A percentile compares a stretch with the other conserved stretches of the same genome.
These are phyloP conservation scores for Capromys pilorides DNA, from an alignment of 2,797 vertebrate species.

Conservation along the genomic window DNA sequence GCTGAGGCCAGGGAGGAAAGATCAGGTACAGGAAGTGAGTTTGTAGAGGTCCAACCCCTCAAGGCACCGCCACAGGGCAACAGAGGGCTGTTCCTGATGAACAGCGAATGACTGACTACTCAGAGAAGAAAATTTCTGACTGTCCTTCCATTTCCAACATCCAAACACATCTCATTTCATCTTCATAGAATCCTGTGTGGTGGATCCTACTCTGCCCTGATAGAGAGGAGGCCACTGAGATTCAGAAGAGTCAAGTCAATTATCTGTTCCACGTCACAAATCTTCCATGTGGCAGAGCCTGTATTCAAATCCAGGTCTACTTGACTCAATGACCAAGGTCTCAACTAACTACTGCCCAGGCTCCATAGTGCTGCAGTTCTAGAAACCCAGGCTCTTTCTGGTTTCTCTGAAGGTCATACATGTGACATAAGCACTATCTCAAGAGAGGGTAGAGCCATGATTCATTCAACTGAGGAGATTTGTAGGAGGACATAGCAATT, in stretches of 20 bases:
- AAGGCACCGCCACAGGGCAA: background rate
- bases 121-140: background rate
- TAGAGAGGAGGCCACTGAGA: background rate
- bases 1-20: slow-evolving; percentile 1
- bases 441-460: background rate
- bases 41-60: background rate
- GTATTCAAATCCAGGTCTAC: slow-evolving; percentile 21
- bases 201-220: background rate
- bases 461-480: background rate
- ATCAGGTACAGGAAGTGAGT: background rate
- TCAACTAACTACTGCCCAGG: background rate
- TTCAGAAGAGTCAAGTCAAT: background rate
- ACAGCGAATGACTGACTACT: background rate
- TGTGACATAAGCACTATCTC: background rate
- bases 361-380: background rate
- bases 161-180: background rate
- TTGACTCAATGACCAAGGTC: slow-evolving; percentile 47
- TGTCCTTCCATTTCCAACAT: background rate
- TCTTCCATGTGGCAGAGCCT: background rate
- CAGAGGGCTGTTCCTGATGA: background rate
- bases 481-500: slow-evolving; percentile 20
- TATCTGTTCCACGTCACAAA: background rate
- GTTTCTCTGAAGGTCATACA: background rate
- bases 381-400: slow-evolving; percentile 22
- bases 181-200: background rate